Evolutionary conservation across 37 sponge, comb jelly and placozoan genomes (phyloP), one percentile per base, ranked within the genome.

Genomic region (Corticium candelabrum): DNA sequence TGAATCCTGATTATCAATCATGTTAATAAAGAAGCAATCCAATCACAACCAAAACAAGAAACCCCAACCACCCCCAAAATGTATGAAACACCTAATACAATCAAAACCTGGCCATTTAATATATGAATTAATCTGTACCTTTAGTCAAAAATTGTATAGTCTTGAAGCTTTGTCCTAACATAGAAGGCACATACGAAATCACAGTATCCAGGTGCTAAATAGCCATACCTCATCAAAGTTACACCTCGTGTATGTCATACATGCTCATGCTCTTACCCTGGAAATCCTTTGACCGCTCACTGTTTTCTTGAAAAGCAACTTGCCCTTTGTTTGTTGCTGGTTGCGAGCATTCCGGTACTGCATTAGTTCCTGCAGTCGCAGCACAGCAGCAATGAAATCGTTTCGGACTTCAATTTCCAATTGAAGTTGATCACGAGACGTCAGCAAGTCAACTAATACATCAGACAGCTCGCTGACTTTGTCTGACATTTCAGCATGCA

Each of bases 341-440:
- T n/a, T n/a, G n/a, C n/a, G n/a, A n/a, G n/a, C n/a, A 11, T 50
- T 50, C 21, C 21, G 62, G 62, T 21, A 27, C 15, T 50, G 62
- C 11, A 50, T 50, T 11, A 50, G 62, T 21, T 50, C 41, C 69
- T 84, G 82, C 21, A 88, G 85, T 78, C 76, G 33, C 68, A 88
- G 79, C 78, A 84, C 3, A 1, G 88, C 83, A 31, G 88, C 75
- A 2, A 91, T 79, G 38, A 91, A 91, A 68, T 78, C 78, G 74
- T 91, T 87, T 72, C 84, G 87, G 21, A 79, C 77, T 11, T 85
- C 81, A 39, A 78, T 35, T 15, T 73, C 78, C 4, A 33, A 29
- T 32, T 76, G 40, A 29, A 80, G 11, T 2, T 35, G 27, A 40
- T 91, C 91, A 15, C 91, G 76, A 7, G 37, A 15, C 35, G 82